Conservation (phyloP, 2,888 invertebrate species). For the Conus canariensis region DNA sequence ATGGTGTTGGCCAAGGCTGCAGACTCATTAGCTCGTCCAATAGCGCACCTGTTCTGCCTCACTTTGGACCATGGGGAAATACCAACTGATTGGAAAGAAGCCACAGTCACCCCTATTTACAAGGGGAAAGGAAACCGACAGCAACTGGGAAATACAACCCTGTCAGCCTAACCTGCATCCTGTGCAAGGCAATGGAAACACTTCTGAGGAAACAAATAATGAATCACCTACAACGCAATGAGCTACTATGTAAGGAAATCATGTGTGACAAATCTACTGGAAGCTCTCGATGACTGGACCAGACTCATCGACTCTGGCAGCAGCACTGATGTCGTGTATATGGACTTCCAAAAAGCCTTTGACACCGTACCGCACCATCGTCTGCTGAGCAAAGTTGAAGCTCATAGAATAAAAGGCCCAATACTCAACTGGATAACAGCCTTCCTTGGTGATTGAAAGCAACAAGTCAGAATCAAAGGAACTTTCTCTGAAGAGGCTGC, state of each 20-base stretch:
- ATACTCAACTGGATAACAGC: background rate
- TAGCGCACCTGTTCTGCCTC: slow-evolving; percentile 9
- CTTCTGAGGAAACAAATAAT: slow-evolving; percentile 8
- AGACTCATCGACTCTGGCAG: slow-evolving; percentile 1
- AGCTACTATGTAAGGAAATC: slow-evolving; percentile 12
- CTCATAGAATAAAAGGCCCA: slow-evolving; percentile 6
- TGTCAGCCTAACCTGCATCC: slow-evolving; percentile 14
- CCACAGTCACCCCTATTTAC: slow-evolving; percentile 10
- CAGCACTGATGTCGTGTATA: background rate
- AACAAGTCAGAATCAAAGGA: background rate
- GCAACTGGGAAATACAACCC: background rate
- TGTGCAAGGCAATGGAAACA: slow-evolving; percentile 11
- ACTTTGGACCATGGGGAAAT: slow-evolving; percentile 6
- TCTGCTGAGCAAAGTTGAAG: slow-evolving; percentile 6
- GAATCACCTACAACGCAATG: slow-evolving; percentile 15
- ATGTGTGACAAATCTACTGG: slow-evolving; percentile 15
- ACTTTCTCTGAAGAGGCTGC: slow-evolving; percentile 10
- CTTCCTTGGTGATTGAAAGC: background rate
- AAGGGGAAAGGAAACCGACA: background rate
- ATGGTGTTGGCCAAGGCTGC: background rate
- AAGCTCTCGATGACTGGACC: background rate
- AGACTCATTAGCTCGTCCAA: slow-evolving; percentile 11
- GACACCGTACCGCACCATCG: background rate
- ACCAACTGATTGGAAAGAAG: slow-evolving; percentile 5
- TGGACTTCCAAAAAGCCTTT: slow-evolving; percentile 1